Evolutionary conservation across 2,888 invertebrate genomes (phyloP).

Genomic region (Hoplodrina blanda): DNA sequence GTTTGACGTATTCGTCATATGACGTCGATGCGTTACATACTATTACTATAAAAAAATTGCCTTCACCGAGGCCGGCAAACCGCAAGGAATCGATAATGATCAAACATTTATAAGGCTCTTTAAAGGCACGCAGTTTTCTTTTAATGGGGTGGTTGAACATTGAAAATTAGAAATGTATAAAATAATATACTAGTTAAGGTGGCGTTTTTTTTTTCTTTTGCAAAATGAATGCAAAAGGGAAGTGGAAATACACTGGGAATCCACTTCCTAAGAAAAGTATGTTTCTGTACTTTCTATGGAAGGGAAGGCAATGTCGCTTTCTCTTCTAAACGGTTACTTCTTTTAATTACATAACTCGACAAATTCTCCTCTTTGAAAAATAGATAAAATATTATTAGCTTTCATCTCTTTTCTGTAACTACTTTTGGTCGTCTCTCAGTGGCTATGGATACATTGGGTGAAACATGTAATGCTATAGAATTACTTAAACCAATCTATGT

Average conservation of each 20-base stretch:
- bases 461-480: not conserved
- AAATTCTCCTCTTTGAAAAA: not conserved
- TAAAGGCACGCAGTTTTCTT: conserved; percentile 26
- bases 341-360: not conserved
- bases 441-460: not conserved
- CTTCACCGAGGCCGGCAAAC: not conserved
- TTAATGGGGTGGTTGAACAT: conserved; percentile 6
- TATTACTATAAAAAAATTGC: conserved; percentile 2
- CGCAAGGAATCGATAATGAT: conserved; percentile 28
- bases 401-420: too few species aligned
- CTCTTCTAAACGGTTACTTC: not conserved
- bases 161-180: not conserved
- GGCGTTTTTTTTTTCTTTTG: conserved; percentile 13
- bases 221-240: conserved; percentile 21
- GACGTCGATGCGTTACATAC: not conserved
- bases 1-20: conserved; percentile 4
- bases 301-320: conserved; percentile 14
- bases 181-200: not conserved
- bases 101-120: not conserved
- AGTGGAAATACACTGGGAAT: conserved; percentile 7
- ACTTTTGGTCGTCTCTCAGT: too few species aligned
- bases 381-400: not conserved
- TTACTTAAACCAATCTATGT: not conserved
- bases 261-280: not conserved
- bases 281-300: conserved; percentile 29